These are phyloP conservation scores for Phrynocephalus versicolor DNA, from an alignment of 2,113 vertebrate genomes.

Conservation along the genomic window DNA sequence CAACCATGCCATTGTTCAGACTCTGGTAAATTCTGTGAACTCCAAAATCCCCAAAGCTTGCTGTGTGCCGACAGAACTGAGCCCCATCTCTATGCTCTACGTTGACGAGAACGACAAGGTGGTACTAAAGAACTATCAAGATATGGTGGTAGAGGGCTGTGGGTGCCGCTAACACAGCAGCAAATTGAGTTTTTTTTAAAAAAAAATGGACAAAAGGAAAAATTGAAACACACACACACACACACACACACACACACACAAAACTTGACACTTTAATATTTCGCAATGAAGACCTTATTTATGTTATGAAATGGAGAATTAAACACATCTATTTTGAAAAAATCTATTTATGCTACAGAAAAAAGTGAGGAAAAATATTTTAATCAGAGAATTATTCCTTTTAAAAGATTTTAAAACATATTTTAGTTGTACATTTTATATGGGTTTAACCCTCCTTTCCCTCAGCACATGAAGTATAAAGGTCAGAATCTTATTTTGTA, in stretches of 20 bases:
- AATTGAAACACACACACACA: not conserved
- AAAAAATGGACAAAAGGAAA: conserved; percentile 61
- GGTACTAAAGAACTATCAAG: conserved; percentile 98
- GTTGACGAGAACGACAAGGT: conserved; percentile 98
- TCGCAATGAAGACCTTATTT: conserved; percentile 99
- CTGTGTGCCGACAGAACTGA: conserved; percentile 97
- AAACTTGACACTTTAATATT: conserved; percentile 90
- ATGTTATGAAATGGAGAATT: conserved; percentile 89
- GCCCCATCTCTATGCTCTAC: conserved; percentile 97
- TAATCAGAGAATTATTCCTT: conserved; percentile 98
- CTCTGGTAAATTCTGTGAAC: conserved; percentile 98
- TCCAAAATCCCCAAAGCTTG: conserved; percentile 97
- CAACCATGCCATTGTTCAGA: conserved; percentile 98
- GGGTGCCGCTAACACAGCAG: conserved; percentile 89
- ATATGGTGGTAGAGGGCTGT: conserved; percentile 99
- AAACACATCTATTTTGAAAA: conserved; percentile 93
- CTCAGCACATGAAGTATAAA: conserved; percentile 98
- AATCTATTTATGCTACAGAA: conserved; percentile 99
- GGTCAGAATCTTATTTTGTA: conserved; percentile 99
- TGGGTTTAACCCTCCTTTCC: conserved; percentile 85
- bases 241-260: conserved; percentile 4
- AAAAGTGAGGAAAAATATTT: conserved; percentile 98
- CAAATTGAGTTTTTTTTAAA: conserved; percentile 35
- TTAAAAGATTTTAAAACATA: conserved; percentile 94
- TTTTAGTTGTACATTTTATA: conserved; percentile 99